Evolutionary conservation across 1,140 invertebrate genomes (phyloP).

Genomic region (Magallana ariakensis): DNA sequence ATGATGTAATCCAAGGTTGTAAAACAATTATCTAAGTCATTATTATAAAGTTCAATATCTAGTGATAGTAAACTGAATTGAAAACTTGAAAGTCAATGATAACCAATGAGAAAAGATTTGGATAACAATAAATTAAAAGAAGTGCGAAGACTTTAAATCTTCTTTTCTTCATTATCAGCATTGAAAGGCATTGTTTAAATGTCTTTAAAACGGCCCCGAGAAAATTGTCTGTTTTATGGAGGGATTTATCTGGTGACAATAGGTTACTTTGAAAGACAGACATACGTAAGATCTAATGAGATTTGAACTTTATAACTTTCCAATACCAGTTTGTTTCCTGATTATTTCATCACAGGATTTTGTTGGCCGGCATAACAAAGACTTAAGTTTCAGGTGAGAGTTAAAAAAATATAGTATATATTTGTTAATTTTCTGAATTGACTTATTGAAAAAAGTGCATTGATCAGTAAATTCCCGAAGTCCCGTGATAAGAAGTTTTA

Average conservation of each 20-base stretch:
- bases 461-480: not conserved
- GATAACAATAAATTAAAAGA: too few relatives aligned
- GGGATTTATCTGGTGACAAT: constrained; percentile 4
- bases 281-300: not conserved
- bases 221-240: not conserved
- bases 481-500: not conserved
- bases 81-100: too few relatives aligned
- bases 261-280: not conserved
- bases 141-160: not conserved
- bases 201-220: not conserved
- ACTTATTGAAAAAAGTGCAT: not conserved
- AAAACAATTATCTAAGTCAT: too few relatives aligned
- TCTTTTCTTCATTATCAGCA: not conserved
- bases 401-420: too few relatives aligned
- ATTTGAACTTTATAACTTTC: not conserved
- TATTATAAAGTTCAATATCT: too few relatives aligned
- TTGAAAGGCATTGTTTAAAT: constrained; percentile 5
- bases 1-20: too few relatives aligned
- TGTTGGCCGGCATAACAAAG: too few relatives aligned
- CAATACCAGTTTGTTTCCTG: not conserved
- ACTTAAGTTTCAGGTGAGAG: too few relatives aligned
- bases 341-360: too few relatives aligned
- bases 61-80: too few relatives aligned
- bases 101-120: too few relatives aligned
- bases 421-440: not conserved